A percentile compares a stretch with the other conserved stretches of the same genome.
These are phyloP conservation scores for Pempheris klunzingeri DNA, from an alignment of 2,797 vertebrate genomes.

Conservation along the genomic window DNA sequence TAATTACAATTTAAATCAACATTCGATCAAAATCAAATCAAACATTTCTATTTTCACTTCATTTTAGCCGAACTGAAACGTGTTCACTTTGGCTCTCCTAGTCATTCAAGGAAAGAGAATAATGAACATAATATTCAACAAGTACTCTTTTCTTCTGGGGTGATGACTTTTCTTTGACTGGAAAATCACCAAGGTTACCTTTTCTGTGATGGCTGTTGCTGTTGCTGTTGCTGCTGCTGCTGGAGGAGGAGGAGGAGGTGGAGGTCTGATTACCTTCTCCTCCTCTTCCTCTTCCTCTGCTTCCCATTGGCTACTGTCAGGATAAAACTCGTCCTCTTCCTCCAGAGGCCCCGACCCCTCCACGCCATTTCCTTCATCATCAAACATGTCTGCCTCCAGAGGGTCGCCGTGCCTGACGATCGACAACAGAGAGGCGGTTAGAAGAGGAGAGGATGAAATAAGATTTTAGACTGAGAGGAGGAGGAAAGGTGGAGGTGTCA, in stretches of 20 bases:
- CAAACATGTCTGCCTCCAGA: slow-evolving; percentile 73
- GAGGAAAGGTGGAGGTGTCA: neutral
- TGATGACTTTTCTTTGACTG: neutral
- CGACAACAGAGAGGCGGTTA: neutral
- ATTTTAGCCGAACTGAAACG: neutral
- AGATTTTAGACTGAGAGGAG: slow-evolving; percentile 1
- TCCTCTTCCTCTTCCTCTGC: slow-evolving; percentile 79
- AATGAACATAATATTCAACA: too few relatives aligned
- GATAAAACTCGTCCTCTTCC: slow-evolving; percentile 83
- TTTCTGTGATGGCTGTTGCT: slow-evolving; percentile 79
- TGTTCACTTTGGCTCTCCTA: neutral
- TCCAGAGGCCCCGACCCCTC: slow-evolving; percentile 77
- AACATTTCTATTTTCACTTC: neutral
- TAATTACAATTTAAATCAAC: too few relatives aligned
- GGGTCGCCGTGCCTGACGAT: slow-evolving; percentile 65
- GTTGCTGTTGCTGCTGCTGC: too few relatives aligned
- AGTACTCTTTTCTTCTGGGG: neutral
- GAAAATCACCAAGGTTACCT: slow-evolving; percentile 63
- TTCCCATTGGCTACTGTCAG: slow-evolving; percentile 85
- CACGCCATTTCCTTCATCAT: slow-evolving; percentile 60
- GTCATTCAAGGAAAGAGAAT: neutral
- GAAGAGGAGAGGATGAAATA: neutral
- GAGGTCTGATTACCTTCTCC: slow-evolving; percentile 41
- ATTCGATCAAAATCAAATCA: too few relatives aligned
- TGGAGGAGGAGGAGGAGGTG: neutral